phyloP scores from a whole-genome alignment of 1,140 invertebrate species.

The Chrysoperla carnea region DNA sequence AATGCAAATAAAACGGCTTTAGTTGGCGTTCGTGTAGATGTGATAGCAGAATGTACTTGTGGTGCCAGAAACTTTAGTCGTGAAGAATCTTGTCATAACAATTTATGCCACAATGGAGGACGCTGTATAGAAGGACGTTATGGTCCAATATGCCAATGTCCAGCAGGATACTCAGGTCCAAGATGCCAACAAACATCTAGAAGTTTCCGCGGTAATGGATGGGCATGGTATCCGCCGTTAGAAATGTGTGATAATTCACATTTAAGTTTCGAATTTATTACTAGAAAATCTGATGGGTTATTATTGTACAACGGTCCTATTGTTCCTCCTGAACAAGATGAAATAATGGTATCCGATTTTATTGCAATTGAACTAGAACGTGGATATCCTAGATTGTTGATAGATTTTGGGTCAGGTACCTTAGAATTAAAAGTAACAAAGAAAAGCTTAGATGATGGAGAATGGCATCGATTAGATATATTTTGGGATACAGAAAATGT shows the following conservation, averaged over 20 bases:
- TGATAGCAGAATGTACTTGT: conserved; percentile 79
- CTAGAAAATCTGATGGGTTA: conserved; percentile 75
- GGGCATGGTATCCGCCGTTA: conserved; percentile 90
- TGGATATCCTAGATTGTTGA: conserved; percentile 73
- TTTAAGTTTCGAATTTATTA: conserved; percentile 89
- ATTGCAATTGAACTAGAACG: conserved; percentile 83
- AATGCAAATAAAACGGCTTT: conserved; percentile 92
- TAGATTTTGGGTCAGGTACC: conserved; percentile 92
- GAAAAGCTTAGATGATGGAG: conserved; percentile 74
- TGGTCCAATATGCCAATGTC: conserved; percentile 77
- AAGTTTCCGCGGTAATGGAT: conserved; percentile 81
- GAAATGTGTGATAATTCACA: conserved; percentile 93
- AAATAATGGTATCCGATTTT: conserved; percentile 81
- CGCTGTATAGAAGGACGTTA: conserved; percentile 78
- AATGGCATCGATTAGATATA: conserved; percentile 91
- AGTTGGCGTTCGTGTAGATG: conserved; percentile 79
- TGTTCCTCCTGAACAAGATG: conserved; percentile 73
- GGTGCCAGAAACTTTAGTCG: conserved; percentile 80
- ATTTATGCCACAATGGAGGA: conserved; percentile 88
- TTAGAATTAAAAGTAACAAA: conserved; percentile 75
- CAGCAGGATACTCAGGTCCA: conserved; percentile 79
- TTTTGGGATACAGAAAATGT: conserved; percentile 90
- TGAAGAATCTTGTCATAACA: conserved; percentile 72
- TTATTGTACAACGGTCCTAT: conserved; percentile 94
- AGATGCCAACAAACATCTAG: conserved; percentile 89